Percentiles rank a stretch among this genome's conserved stretches.
These are phyloP conservation scores for Oxygymnocypris stewartii DNA, from an alignment of 2,113 vertebrate genomes.

Conservation along the genomic window DNA sequence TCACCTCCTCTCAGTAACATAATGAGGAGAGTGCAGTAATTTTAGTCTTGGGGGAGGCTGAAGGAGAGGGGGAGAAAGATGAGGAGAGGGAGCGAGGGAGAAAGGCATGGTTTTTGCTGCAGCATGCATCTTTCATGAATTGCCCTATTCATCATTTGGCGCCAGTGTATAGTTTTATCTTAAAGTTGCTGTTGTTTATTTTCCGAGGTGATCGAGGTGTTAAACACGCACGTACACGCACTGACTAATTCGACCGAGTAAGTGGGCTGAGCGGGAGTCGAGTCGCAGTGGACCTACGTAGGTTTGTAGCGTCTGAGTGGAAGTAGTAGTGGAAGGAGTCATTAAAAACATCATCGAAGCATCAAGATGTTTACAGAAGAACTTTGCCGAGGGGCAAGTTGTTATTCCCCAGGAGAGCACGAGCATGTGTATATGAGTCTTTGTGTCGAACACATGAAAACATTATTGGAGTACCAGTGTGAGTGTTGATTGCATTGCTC, in stretches of 20 bases:
- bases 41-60: constrained; percentile 42
- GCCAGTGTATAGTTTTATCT: constrained; percentile 52
- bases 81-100: constrained; percentile 43
- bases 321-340: not conserved
- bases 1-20: constrained; percentile 34
- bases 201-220: constrained; percentile 55
- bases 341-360: constrained; percentile 34
- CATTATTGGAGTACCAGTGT: not conserved
- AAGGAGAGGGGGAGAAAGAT: constrained; percentile 46
- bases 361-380: constrained; percentile 68
- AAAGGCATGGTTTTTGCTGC: constrained; percentile 49
- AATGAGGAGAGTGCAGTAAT: constrained; percentile 52
- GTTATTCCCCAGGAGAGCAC: not conserved
- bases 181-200: constrained; percentile 52
- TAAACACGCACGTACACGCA: constrained; percentile 48
- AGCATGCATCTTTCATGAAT: constrained; percentile 62
- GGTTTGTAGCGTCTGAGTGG: constrained; percentile 62
- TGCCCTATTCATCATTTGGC: constrained; percentile 56
- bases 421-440: not conserved
- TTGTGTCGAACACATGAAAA: not conserved
- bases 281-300: constrained; percentile 22
- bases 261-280: not conserved
- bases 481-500: constrained; percentile 38
- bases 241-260: constrained; percentile 26
- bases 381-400: constrained; percentile 57